Base-by-base conservation (phyloP, 2,888 invertebrate species). In the Polymixis lichenea region DNA sequence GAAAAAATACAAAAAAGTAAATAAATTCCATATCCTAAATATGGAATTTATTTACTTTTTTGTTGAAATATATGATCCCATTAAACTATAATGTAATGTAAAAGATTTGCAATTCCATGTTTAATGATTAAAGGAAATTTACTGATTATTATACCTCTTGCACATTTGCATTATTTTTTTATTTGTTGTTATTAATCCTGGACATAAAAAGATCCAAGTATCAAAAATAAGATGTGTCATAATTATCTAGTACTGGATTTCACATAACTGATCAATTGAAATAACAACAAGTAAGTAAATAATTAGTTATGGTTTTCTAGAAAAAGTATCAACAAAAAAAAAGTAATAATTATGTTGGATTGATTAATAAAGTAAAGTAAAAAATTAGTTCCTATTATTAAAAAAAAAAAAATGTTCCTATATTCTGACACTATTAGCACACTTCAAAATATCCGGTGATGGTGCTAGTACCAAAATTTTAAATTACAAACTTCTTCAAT, bases 141-240 rank as follows among this genome's bases (percentile, higher is more conserved):
- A 13, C 43, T 11, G 13, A 46, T 46, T 46, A 46, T 1, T 46
- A 43, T 9, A 11, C 11, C 43, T 46, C 43, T 46, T 46, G 43
- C 13, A 5, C 1, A 46, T 17, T 55, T 38, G 2, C 9, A 5
- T 0, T 25, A 19, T 11, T 38, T 58, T 49, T 22, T 69, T 19
- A 17, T 0, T 46, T 49, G 13, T 28, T 53, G 22, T 55, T 9
- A 5, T 11, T n/a, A n/a, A 60, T 43, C 79, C 38, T 75, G 51
- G 70, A 46, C n/a, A 51, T 62, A 28, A 61, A 61, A 79, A 28
- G 11, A 43, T 28, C 55, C 55, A 19, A 38, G 19, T 56, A 32
- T 64, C n/a, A 56, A 81, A 43, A 15, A 51, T 25, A 58, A 43
- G 6, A 43, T 73, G 13, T 22, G 19, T 17, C 55, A 38, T 6